A percentile compares a stretch with the other conserved stretches of the same genome.
Conservation (phyloP, 1,140 invertebrate genomes). For the Arctopsyche grandis region DNA sequence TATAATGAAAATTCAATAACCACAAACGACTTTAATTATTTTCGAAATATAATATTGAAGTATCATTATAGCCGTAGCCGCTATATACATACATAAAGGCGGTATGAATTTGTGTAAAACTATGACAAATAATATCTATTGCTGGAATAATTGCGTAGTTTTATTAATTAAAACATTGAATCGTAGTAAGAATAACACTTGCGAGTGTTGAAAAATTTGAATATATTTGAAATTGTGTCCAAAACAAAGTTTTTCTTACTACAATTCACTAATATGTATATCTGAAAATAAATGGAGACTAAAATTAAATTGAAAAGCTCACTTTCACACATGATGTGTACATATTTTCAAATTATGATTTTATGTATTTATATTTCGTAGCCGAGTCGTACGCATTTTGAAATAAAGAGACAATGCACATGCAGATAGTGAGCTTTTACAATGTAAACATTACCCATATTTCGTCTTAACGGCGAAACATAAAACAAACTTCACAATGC, state of each 20-base stretch:
- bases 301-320: background rate
- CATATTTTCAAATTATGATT: background rate
- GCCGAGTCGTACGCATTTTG: background rate
- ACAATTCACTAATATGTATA: background rate
- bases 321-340: background rate
- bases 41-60: too few species aligned
- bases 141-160: too few species aligned
- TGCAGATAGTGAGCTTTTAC: background rate
- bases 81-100: too few species aligned
- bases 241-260: background rate
- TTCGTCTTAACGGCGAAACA: background rate
- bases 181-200: too few species aligned
- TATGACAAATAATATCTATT: too few species aligned
- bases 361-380: background rate
- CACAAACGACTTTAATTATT: too few species aligned
- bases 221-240: background rate
- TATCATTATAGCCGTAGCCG: too few species aligned
- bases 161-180: too few species aligned
- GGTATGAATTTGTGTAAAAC: too few species aligned
- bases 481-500: background rate
- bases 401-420: background rate
- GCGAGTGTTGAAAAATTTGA: too few species aligned
- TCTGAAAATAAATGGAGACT: background rate
- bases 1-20: too few species aligned
- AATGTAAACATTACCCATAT: constrained; percentile 20